Conservation (phyloP, 2,113 vertebrate genomes). For the Tragelaphus imberbis region DNA sequence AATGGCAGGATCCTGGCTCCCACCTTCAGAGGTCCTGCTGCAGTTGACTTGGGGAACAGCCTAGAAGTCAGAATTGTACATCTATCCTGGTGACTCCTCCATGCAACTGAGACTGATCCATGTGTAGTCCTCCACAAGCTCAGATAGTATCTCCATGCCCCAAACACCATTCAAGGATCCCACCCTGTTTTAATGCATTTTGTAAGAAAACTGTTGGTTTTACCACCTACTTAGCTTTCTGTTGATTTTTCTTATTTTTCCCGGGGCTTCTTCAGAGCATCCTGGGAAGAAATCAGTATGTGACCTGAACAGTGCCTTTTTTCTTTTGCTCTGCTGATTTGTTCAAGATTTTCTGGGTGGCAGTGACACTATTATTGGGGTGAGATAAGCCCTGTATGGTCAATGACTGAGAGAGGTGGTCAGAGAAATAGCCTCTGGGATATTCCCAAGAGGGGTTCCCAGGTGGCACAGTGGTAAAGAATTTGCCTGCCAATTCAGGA, state of each 20-base stretch:
- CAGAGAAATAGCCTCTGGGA: not conserved
- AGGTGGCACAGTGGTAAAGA: not conserved
- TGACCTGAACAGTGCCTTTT: not conserved
- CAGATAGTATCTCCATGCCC: fast-evolving
- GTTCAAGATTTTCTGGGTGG: not conserved
- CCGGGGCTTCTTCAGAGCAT: not conserved
- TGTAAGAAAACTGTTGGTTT: not conserved
- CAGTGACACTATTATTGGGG: fast-evolving
- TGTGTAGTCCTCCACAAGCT: fast-evolving
- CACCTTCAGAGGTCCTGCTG: not conserved
- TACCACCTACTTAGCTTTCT: not conserved
- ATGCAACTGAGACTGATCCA: not conserved
- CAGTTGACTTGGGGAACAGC: not conserved
- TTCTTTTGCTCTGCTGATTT: not conserved
- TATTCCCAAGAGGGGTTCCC: not conserved
- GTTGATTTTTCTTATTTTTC: not conserved
- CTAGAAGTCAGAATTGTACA: not conserved
- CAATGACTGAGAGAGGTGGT: not conserved
- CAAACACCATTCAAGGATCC: too few species aligned
- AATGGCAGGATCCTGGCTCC: not conserved
- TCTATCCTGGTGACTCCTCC: not conserved
- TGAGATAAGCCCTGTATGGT: too few species aligned
- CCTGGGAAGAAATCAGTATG: not conserved
- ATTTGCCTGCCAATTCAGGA: not conserved
- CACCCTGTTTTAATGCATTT: not conserved